Evolutionary conservation across 2,888 invertebrate species (phyloP), one percentile per base, ranked within the genome.

Genomic region (Tenthredo notha): DNA sequence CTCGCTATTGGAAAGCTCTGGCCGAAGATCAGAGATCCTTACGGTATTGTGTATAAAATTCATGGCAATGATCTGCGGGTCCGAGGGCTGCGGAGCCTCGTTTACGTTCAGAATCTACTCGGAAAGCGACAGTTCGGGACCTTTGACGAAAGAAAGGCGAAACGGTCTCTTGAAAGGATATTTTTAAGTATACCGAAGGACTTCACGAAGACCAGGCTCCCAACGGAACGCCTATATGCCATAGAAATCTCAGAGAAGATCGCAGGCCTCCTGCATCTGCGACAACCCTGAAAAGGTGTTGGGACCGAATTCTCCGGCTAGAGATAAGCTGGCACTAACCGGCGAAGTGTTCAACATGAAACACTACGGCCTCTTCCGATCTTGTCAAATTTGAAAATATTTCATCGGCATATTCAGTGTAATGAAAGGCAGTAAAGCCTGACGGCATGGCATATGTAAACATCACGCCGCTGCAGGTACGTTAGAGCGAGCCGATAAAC

Each of bases 41-140:
- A 12, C 10, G 61, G 25, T 25, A 12, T 29, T 61, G 25, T 29
- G 21, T 33, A 3, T 21, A 18, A 33, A 33, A 25, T 67, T 33
- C 33, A 6, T 29, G 29, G 33, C 67, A 67, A 67, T 67, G 67
- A 67, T 67, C 67, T 33, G 18, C 33, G 9, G 61, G 67, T 25
- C 15, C 15, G 67, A 29, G 7, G 67, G 5, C 15, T 67, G 25
- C 25, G 67, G 21, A 43, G 21, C 10, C 37, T 70, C 6, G 18
- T 70, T 40, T 37, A 74, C n/a, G 74, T 74, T 74, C 43, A n/a
- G 21, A 74, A 43, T 43, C 21, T 18, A 67, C 25, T 33, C 74
- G 21, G 21, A 43, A 43, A 2, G 21, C 43, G 74, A 74, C 74
- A 74, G 43, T 25, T 12, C 12, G 43, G 21, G 10, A 74, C 12